phyloP scores from a whole-genome alignment of 2,888 invertebrate species.

The Ametastegia equiseti region DNA sequence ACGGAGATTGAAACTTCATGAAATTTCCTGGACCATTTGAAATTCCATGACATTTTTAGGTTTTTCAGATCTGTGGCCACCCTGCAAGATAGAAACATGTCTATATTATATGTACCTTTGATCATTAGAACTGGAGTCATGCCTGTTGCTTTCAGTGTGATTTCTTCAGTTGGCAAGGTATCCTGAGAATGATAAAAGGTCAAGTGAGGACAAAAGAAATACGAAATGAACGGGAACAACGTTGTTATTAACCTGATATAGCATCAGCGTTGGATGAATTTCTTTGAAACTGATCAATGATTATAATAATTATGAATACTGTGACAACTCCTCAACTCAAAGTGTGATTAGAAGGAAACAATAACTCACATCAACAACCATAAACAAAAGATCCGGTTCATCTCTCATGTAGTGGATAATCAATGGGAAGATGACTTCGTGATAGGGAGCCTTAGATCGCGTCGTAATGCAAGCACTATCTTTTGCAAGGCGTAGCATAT shows the following conservation, averaged over 20 bases:
- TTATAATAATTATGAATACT: background rate
- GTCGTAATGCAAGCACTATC: conserved; percentile 14
- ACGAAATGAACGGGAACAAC: background rate
- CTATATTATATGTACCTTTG: background rate
- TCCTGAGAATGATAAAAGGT: background rate
- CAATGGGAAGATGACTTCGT: conserved; percentile 39
- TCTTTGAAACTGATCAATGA: background rate
- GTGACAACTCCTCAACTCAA: background rate
- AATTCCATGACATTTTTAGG: too few species aligned
- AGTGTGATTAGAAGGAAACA: background rate
- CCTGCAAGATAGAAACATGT: too few species aligned
- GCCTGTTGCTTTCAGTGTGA: background rate
- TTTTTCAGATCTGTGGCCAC: too few species aligned
- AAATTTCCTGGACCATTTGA: too few species aligned
- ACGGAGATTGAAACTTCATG: too few species aligned
- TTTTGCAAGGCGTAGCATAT: conserved; percentile 37
- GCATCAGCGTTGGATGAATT: background rate
- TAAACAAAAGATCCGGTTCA: conserved; percentile 24
- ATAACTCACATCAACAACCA: conserved; percentile 44
- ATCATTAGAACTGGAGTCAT: background rate
- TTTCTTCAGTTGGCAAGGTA: background rate
- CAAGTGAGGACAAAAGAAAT: background rate
- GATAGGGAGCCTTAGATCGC: conserved; percentile 29
- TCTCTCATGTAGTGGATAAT: conserved; percentile 32
- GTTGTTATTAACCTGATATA: background rate